Base-by-base conservation (phyloP, 2,888 invertebrate species). In the Sarcophaga variegata region DNA sequence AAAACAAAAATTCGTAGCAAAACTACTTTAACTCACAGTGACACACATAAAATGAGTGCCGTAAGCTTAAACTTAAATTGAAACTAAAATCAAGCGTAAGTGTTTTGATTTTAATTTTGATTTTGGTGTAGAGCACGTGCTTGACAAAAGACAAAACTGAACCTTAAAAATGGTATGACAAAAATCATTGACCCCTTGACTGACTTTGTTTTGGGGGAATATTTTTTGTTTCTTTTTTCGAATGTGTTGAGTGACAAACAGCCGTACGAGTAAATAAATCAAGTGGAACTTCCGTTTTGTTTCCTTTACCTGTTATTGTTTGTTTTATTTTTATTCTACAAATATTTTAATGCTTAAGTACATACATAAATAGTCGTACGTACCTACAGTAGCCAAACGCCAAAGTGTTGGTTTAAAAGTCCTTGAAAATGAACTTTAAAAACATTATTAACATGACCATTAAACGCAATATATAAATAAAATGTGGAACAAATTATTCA, bases 131-230 rank as follows among this genome's bases (percentile, higher is more conserved):
- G 59, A 87, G 84, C 84, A 87, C 84, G 87, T 87, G 87, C 84
- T 84, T 84, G 78, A 79, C 67, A 81, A 37, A 37, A 84, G 54
- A 74, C 49, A 59, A 77, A 69, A 77, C 62, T 59, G 78, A 87
- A 67, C 84, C 63, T 87, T 79, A 81, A 84, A 37, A 37, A 81
- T 72, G 59, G 20, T 49, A 70, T 83, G 78, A 79, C 62, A 81
- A 87, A 86, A 84, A 84, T 81, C 84, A 84, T 81, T 87, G 84
- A 87, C 87, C 87, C 84, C 84, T 63, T 71, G 54, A 78, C 37
- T 70, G 70, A 62, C 47, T 75, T 70, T 2, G 20, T 45, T 70
- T 67, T 74, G 75, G 27, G 20, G 12, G 37, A 37, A 67, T 69
- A 79, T 47, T 79, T 80, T 37, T 25, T 75, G 45, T 63, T n/a